These are phyloP conservation scores for Monopis laevigella DNA, from an alignment of 2,888 invertebrate genomes.

Conservation along the genomic window DNA sequence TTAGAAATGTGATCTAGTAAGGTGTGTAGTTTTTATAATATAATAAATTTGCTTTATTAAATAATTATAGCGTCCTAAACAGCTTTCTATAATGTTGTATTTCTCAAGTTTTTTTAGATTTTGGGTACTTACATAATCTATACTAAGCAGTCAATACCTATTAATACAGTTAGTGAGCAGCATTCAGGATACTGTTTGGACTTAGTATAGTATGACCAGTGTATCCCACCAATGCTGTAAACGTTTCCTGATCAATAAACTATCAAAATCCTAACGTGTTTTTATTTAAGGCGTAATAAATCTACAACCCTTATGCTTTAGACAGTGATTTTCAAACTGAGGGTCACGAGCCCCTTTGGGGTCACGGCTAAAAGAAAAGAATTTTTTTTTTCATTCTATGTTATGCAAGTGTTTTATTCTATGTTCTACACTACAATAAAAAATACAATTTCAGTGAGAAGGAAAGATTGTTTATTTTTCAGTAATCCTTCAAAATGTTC, in stretches of 20 bases:
- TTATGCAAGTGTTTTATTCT: no score
- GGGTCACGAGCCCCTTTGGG: no score
- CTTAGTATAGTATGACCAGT: conserved; percentile 58
- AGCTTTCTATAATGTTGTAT: conserved; percentile 51
- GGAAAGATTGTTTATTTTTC: no score
- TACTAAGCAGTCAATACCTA: conserved; percentile 55
- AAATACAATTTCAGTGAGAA: no score
- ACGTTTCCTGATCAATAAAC: conserved; percentile 66
- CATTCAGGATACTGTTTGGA: conserved; percentile 49
- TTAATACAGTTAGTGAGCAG: conserved; percentile 41
- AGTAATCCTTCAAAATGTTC: no score
- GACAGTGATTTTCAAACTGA: no score
- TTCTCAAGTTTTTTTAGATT: conserved; percentile 50
- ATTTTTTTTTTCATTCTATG: no score
- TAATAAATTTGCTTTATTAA: conserved; percentile 56
- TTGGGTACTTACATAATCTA: conserved; percentile 60
- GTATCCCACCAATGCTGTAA: conserved; percentile 67
- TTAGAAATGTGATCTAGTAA: conserved; percentile 63
- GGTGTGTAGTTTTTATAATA: conserved; percentile 52
- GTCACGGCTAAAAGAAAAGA: no score
- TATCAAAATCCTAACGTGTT: conserved; percentile 46
- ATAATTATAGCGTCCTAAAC: conserved; percentile 42
- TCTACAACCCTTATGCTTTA: no score
- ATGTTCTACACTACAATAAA: no score
- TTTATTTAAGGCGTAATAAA: conserved; percentile 7